Conservation (phyloP, 2,888 invertebrate genomes). For the Conomelus anceps region DNA sequence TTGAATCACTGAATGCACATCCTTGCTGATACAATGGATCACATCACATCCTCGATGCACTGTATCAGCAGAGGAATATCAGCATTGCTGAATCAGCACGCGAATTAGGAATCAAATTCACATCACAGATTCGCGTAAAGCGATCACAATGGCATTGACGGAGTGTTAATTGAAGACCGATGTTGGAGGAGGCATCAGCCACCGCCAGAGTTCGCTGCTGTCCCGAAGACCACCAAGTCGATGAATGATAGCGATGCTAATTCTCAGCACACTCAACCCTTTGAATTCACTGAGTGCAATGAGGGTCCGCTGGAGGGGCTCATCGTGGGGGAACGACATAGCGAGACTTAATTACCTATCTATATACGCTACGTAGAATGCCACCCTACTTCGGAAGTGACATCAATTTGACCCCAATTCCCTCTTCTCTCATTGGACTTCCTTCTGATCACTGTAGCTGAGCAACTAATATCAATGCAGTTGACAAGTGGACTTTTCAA, state of each 20-base stretch:
- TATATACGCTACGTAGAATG: not conserved
- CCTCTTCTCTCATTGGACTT: not conserved
- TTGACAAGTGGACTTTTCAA: too few relatives aligned
- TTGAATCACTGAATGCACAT: not conserved
- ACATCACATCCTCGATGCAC: not conserved
- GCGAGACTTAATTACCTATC: not conserved
- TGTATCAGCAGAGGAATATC: too few relatives aligned
- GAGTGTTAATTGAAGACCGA: not conserved
- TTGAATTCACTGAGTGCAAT: not conserved
- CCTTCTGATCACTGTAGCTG: not conserved
- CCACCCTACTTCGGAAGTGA: not conserved
- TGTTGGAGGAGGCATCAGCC: not conserved
- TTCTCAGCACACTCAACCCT: not conserved
- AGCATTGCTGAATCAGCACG: not conserved
- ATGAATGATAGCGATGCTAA: not conserved
- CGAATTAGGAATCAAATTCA: not conserved
- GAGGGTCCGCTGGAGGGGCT: not conserved
- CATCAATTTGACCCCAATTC: not conserved
- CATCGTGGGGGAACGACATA: not conserved
- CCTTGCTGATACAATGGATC: not conserved
- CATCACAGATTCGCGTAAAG: not conserved
- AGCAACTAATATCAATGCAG: too few relatives aligned
- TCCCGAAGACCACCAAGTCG: not conserved
- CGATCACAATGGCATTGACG: not conserved
- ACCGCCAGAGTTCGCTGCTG: not conserved